phyloP scores from a whole-genome alignment of 2,888 invertebrate genomes.

The Entomobrya proxima region DNA sequence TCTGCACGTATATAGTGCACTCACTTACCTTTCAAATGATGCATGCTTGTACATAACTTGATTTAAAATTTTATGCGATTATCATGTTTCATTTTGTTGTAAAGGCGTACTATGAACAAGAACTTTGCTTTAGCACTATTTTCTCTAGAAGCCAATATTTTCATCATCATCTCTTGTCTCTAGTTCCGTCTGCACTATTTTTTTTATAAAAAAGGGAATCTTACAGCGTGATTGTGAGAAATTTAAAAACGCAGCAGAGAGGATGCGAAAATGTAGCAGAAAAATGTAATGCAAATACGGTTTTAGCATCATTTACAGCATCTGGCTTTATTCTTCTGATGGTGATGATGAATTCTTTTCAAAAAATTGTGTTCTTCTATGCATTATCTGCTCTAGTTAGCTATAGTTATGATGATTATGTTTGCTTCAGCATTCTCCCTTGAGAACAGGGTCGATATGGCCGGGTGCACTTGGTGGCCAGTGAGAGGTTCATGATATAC shows the following conservation, averaged over 20 bases:
- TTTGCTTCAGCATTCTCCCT: conserved; percentile 67
- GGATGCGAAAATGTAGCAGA: not conserved
- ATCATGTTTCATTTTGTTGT: conserved; percentile 37
- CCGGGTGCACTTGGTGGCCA: conserved; percentile 70
- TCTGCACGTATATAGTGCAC: too few species aligned
- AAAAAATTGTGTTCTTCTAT: conserved; percentile 12
- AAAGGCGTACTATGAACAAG: not conserved
- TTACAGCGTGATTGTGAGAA: not conserved
- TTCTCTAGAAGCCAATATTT: not conserved
- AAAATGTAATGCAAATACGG: conserved; percentile 6
- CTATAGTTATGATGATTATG: conserved; percentile 57
- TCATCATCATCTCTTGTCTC: not conserved
- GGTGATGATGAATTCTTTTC: conserved; percentile 23
- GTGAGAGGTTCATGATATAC: conserved; percentile 63
- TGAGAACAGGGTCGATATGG: conserved; percentile 70
- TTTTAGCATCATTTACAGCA: not conserved
- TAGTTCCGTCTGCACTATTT: not conserved
- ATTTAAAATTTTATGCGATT: conserved; percentile 42
- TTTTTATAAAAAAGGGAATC: not conserved
- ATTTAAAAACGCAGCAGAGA: too few species aligned
- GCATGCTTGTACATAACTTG: conserved; percentile 14
- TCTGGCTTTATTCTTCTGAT: not conserved
- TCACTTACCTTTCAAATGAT: conserved; percentile 5
- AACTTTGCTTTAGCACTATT: conserved; percentile 6
- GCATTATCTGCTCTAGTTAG: conserved; percentile 69